These are phyloP conservation scores for Takifugu rubripes DNA, from an alignment of 2,797 vertebrate genomes.

Conservation along the genomic window DNA sequence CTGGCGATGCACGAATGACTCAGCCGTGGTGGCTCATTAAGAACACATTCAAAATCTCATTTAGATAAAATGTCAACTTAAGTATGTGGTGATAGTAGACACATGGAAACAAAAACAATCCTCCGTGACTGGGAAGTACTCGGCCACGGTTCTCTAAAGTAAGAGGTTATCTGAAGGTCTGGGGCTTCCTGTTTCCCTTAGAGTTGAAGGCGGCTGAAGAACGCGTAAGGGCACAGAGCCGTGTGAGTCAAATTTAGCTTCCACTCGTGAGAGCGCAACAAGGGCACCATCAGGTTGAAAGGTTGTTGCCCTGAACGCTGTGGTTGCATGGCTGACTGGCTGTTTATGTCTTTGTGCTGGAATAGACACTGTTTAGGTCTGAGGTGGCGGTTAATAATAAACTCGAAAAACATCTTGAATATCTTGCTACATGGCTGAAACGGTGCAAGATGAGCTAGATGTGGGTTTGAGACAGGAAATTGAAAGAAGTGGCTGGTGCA, in stretches of 20 bases:
- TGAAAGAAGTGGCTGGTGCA: conserved; percentile 7
- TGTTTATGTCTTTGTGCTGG: conserved; percentile 40
- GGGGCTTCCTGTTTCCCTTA: conserved; percentile 59
- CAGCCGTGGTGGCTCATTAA: no score
- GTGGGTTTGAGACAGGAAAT: conserved; percentile 37
- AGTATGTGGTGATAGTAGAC: conserved; percentile 12
- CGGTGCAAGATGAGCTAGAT: conserved; percentile 28
- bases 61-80: neutral
- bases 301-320: conserved; percentile 33
- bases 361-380: conserved; percentile 60
- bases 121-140: conserved; percentile 30
- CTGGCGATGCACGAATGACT: no score
- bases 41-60: neutral
- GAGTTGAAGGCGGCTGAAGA: conserved; percentile 17
- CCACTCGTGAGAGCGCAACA: conserved; percentile 39
- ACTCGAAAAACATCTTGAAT: conserved; percentile 51
- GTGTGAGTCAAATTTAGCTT: conserved; percentile 58
- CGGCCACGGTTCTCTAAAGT: conserved; percentile 28
- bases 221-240: conserved; percentile 11
- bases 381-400: conserved; percentile 61
- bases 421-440: conserved; percentile 28
- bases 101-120: conserved; percentile 5
- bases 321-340: conserved; percentile 27
- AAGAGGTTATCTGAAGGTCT: conserved; percentile 57
- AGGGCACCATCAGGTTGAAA: conserved; percentile 36